These are phyloP conservation scores for Endotricha flammealis DNA, from an alignment of 2,888 invertebrate species.

Conservation along the genomic window DNA sequence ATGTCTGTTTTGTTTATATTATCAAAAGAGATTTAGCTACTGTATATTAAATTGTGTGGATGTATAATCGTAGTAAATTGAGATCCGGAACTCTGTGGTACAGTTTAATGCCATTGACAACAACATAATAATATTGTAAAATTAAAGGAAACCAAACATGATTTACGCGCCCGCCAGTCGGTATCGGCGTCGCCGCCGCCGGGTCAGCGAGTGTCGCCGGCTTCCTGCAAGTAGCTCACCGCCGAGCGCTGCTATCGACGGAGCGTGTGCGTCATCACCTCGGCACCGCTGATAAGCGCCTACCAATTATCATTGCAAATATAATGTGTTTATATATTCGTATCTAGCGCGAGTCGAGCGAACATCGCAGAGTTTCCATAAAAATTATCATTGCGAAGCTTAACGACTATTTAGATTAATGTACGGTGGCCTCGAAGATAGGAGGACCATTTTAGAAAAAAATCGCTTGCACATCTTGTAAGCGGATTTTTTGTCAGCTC, in stretches of 20 bases:
- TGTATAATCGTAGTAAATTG: no score
- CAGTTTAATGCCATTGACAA: no score
- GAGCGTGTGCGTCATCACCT: constrained; percentile 72
- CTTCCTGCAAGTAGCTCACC: constrained; percentile 48
- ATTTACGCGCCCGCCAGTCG: no score
- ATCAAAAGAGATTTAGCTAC: background rate
- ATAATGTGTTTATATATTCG: constrained; percentile 62
- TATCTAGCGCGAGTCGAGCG: constrained; percentile 45
- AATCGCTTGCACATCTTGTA: no score
- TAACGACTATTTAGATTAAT: constrained; percentile 44
- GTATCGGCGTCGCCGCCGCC: constrained; percentile 4
- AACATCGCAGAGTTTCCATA: constrained; percentile 49
- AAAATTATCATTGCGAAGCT: constrained; percentile 44
- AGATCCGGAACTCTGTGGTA: no score
- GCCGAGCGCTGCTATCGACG: constrained; percentile 50
- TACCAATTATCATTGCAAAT: constrained; percentile 77
- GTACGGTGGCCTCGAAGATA: no score
- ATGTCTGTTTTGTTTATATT: background rate
- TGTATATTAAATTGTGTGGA: no score
- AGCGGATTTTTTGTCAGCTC: no score
- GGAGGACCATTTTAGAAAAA: no score
- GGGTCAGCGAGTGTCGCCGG: constrained; percentile 30
- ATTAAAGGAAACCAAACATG: no score
- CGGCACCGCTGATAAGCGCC: constrained; percentile 69
- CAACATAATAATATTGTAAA: no score